Conservation (phyloP, 2,797 vertebrate genomes). For the Chrosomus eos region DNA sequence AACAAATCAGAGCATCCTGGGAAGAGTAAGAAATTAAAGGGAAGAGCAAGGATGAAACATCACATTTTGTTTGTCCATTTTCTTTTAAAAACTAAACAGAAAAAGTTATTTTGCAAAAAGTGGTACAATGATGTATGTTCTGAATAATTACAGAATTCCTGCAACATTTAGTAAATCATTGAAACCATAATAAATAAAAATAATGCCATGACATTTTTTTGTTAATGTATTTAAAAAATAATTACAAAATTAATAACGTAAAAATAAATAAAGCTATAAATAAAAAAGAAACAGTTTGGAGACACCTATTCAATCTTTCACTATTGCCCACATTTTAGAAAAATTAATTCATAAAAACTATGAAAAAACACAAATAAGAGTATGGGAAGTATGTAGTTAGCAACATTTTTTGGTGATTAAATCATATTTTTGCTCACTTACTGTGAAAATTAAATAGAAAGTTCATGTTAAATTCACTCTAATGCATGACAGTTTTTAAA, state of each 20-base stretch:
- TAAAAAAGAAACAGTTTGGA: too few species aligned
- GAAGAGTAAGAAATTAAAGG: conserved; percentile 44
- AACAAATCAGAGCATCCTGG: conserved; percentile 82
- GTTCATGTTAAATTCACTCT: background rate
- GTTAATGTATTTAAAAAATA: background rate
- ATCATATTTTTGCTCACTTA: background rate
- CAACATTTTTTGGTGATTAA: background rate
- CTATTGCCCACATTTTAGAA: background rate
- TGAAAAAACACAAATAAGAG: background rate
- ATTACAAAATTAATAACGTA: background rate
- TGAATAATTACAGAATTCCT: background rate
- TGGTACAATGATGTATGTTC: background rate
- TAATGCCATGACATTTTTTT: background rate
- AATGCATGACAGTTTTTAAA: background rate
- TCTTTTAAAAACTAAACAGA: background rate
- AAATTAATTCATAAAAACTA: background rate
- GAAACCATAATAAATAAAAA: background rate
- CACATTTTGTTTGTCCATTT: background rate
- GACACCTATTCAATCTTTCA: background rate
- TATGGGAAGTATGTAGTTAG: background rate
- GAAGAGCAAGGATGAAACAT: background rate
- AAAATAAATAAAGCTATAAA: background rate
- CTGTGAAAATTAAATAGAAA: background rate
- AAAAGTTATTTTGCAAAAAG: background rate
- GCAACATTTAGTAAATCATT: background rate